phyloP scores from a whole-genome alignment of 2,113 vertebrate species.

The Myiopsitta monachus region DNA sequence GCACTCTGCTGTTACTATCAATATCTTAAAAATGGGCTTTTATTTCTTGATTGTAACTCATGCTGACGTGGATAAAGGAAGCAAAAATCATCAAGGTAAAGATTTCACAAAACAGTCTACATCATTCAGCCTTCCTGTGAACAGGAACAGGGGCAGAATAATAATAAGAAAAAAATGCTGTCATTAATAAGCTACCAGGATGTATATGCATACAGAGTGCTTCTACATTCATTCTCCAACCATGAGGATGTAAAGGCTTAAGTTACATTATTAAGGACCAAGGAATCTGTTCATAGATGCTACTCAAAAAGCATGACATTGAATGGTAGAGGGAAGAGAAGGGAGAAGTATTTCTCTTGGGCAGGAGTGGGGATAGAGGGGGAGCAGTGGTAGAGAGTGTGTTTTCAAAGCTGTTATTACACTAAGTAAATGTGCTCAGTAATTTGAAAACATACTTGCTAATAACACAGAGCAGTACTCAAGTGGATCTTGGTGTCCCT shows the following conservation, averaged over 20 bases:
- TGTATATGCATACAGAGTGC: constrained; percentile 41
- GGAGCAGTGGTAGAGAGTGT: not conserved
- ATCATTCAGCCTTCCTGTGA: constrained; percentile 55
- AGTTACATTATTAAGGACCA: not conserved
- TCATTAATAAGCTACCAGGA: constrained; percentile 44
- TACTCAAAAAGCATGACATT: not conserved
- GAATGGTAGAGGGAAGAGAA: not conserved
- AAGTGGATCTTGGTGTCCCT: not conserved
- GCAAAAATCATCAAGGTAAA: constrained; percentile 34
- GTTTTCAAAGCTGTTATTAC: not conserved
- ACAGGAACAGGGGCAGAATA: constrained; percentile 41
- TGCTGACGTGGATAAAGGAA: constrained; percentile 10
- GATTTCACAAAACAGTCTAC: constrained; percentile 46
- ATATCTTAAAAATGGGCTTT: constrained; percentile 10
- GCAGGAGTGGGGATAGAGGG: fast-evolving
- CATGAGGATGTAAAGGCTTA: not conserved
- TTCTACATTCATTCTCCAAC: not conserved
- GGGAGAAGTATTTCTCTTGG: not conserved
- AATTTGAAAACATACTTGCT: not conserved
- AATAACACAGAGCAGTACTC: not conserved
- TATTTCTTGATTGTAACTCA: constrained; percentile 41
- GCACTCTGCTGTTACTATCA: not conserved
- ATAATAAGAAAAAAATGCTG: constrained; percentile 51
- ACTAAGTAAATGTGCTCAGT: not conserved
- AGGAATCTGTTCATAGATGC: not conserved